Conservation (phyloP, 1,140 invertebrate species). For the Drosophila willistoni region DNA sequence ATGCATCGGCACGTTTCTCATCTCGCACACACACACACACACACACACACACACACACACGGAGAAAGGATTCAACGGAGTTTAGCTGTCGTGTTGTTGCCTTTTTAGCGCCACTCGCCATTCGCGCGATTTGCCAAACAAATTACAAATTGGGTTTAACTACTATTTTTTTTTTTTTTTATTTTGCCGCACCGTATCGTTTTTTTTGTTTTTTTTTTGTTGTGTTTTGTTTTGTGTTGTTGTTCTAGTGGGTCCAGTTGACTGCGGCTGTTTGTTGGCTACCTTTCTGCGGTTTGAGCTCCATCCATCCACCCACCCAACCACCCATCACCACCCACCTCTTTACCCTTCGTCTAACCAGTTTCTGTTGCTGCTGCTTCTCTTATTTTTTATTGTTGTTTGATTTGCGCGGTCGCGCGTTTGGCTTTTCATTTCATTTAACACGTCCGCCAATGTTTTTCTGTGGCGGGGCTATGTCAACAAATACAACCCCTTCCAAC, state of each 20-base stretch:
- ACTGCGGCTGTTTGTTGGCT: conserved; percentile 15
- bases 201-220: background rate
- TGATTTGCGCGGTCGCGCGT: conserved; percentile 77
- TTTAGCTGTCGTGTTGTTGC: conserved; percentile 39
- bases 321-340: background rate
- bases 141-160: conserved; percentile 78
- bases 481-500: conserved; percentile 39
- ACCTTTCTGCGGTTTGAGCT: conserved; percentile 44
- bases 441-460: conserved; percentile 73
- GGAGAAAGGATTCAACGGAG: conserved; percentile 56
- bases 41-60: conserved; percentile 40
- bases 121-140: conserved; percentile 73
- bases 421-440: conserved; percentile 79
- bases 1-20: conserved; percentile 81
- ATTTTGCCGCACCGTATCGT: background rate
- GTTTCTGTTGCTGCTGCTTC: conserved; percentile 5
- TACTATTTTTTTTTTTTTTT: conserved; percentile 38
- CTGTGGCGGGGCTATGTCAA: conserved; percentile 66
- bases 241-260: conserved; percentile 34
- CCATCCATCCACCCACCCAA: conserved; percentile 16
- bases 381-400: conserved; percentile 79
- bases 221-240: conserved; percentile 28
- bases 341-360: conserved; percentile 8
- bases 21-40: conserved; percentile 51
- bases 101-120: conserved; percentile 55